A percentile compares a stretch with the other conserved stretches of the same genome.
Conservation (phyloP, 2,113 vertebrate genomes). For the Isichthys henryi region DNA sequence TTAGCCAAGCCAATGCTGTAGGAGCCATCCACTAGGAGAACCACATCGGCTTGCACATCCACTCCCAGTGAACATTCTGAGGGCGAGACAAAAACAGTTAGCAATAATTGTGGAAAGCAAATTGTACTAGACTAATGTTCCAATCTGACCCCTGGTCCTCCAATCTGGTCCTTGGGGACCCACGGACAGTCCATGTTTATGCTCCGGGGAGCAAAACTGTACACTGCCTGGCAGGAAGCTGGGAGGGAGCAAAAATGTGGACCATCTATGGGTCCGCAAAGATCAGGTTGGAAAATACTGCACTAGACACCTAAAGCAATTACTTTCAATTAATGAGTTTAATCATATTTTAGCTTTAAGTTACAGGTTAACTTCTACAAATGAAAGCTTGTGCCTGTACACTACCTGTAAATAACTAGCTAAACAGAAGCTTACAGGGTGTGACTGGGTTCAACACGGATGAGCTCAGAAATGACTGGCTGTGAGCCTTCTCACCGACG, state of each 20-base stretch:
- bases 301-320: not conserved
- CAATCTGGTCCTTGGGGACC: not conserved
- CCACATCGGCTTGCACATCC: conserved; percentile 92
- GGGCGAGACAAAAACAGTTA: conserved; percentile 31
- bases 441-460: not conserved
- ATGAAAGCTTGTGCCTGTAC: not conserved
- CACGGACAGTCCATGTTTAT: not conserved
- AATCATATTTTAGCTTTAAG: not conserved
- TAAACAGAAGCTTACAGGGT: not conserved
- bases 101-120: not conserved
- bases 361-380: not conserved
- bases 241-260: not conserved
- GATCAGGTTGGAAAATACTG: not conserved
- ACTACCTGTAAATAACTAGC: not conserved
- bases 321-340: not conserved
- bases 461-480: not conserved
- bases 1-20: conserved; percentile 94
- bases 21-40: conserved; percentile 93
- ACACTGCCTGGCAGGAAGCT: not conserved
- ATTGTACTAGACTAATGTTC: not conserved
- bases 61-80: conserved; percentile 87
- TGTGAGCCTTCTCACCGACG: conserved; percentile 69
- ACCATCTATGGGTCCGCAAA: not conserved
- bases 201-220: not conserved
- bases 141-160: too few species aligned